Conservation (phyloP, 2,888 invertebrate species). For the Amiota mariae region DNA sequence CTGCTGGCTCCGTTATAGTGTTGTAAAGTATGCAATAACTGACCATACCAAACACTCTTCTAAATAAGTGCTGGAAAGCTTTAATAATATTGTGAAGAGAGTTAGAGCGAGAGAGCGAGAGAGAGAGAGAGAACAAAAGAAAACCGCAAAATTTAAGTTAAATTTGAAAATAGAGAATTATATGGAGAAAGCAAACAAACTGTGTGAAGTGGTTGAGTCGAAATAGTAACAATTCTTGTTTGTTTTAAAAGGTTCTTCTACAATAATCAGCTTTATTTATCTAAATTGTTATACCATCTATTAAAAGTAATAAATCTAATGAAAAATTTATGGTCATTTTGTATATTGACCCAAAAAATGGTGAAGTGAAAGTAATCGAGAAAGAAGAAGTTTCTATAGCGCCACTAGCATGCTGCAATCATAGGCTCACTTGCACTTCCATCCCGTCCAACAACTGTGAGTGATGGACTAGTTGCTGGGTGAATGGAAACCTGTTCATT, state of each 20-base stretch:
- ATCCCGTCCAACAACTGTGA: background rate
- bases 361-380: conserved; percentile 13
- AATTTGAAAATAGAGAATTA: background rate
- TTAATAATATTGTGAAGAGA: background rate
- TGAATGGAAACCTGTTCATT: background rate
- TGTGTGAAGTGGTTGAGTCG: background rate
- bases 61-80: background rate
- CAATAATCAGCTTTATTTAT: no score
- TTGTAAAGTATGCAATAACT: background rate
- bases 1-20: background rate
- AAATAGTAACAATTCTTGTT: background rate
- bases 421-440: background rate
- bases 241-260: background rate
- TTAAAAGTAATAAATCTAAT: background rate
- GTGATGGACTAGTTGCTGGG: background rate
- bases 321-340: no score
- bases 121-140: no score
- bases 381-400: background rate
- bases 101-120: background rate
- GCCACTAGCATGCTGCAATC: conserved; percentile 7
- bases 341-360: background rate
- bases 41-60: background rate
- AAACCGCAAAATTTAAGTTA: background rate
- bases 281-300: background rate
- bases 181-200: background rate